Evolutionary conservation across 2,888 invertebrate species (phyloP), one percentile per base, ranked within the genome.

Genomic region (Plusia festucae): DNA sequence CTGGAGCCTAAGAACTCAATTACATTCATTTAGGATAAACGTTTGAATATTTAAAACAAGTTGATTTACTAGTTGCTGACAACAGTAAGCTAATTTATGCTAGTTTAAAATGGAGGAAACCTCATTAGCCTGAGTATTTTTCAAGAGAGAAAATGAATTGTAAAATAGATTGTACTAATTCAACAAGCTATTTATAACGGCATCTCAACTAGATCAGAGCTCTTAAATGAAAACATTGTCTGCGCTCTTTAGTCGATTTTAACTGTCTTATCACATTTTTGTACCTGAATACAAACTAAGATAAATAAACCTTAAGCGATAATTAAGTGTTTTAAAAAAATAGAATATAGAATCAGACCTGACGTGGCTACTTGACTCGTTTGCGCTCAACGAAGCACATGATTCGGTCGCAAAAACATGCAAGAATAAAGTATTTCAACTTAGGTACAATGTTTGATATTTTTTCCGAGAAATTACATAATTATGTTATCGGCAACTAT

Each of bases 351-450:
- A 46, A 20, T 55, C 32, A 27, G 55, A 16, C 51, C 20, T 27
- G n/a, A 32, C 30, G 44, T 60, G 27, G 34, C 18, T 27, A 60
- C 46, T 53, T 67, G 46, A 60, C 30, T 27, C 13, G 27, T 34
- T 60, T n/a, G 53, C 46, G 56, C 30, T 61, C 40, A 30, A 34
- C 32, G 40, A 13, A 68, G 56, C 40, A 56, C 40, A 6, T 61
- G 56, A 56, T 68, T 57, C 34, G 22, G 46, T 60, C 53, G n/a
- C 60, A 9, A 34, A 30, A 44, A n/a, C 16, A n/a, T 11, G 3
- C 16, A 30, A 11, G 16, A 53, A 40, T 20, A 20, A 9, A 9
- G 13, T 18, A 49, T 49, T 18, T 49, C 1, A 49, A 49, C 9
- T 20, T 49, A 9, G 30, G 30, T 7, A 20, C n/a, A n/a, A n/a